Base-by-base conservation (phyloP, 2,888 invertebrate species). In the Oxycera nigricornis region DNA sequence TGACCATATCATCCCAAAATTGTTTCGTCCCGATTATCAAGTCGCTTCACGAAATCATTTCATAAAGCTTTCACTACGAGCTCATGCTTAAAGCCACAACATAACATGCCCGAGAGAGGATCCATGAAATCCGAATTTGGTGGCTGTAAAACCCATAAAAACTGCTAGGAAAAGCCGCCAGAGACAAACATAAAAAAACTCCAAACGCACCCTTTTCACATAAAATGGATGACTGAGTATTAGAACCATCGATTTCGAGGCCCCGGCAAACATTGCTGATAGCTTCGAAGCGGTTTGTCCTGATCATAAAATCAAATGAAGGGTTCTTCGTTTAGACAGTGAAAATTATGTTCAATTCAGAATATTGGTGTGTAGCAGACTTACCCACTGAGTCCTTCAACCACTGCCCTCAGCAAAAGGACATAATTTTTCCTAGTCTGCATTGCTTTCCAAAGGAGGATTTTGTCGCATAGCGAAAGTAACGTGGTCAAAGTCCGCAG, bases 231-330 rank as follows among this genome's bases (percentile, higher is more conserved):
- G 26, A 65, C 3, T n/a, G 39, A 39, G 24, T 20, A 22, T 65
- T 24, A 65, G 22, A 9, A 24, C 6, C 24, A 14, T 20, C n/a
- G 41, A 41, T 35, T 41, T 17, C 3, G 35, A 1, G 11, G 22
- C 41, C 30, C 3, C 22, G 11, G 39, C 24, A 41, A 39, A 24
- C 52, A 70, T 22, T 30, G 52, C 70, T 70, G 70, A 70, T 55
- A 70, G 31, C 35, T 70, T 55, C 31, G 14, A 30, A 31, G 31
- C 55, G 22, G 30, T 20, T 70, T 55, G 52, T 52, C 35, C 52
- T 26, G 35, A 30, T 14, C 70, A 70, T 70, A 70, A 70, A 70
- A 70, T 22, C 70, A 52, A 70, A 70, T 70, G 70, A 52, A 70
- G 70, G 70, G 70, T 55, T 41, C 22, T 39, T 24, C 20, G 39